These are phyloP conservation scores for Lophotis ruficrista DNA, from an alignment of 2,113 vertebrate genomes.

Conservation along the genomic window DNA sequence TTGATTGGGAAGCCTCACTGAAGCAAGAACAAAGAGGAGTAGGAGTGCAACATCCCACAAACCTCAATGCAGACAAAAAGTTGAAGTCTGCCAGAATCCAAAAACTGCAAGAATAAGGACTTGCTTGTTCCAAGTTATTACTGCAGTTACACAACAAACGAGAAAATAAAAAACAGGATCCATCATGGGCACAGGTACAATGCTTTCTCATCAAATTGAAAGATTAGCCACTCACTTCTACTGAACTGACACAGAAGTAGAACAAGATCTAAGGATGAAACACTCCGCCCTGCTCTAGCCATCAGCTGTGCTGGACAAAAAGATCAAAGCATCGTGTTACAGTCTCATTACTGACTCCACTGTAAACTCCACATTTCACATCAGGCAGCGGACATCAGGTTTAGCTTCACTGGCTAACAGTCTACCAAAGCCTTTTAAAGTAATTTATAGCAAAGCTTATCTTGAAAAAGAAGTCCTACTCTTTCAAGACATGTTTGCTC, in stretches of 20 bases:
- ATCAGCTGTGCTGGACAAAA: not conserved
- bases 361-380: not conserved
- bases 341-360: not conserved
- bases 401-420: not conserved
- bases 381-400: not conserved
- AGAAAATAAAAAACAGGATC: not conserved
- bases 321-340: not conserved
- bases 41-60: not conserved
- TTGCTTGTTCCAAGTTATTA: not conserved
- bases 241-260: not conserved
- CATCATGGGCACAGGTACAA: not conserved
- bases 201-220: not conserved
- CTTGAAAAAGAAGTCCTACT: not conserved
- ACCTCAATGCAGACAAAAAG: not conserved
- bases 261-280: not conserved
- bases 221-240: not conserved
- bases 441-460: not conserved
- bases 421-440: not conserved
- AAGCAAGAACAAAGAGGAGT: not conserved
- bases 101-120: not conserved
- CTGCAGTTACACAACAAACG: not conserved
- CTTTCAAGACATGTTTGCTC: not conserved
- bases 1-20: not conserved
- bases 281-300: not conserved
- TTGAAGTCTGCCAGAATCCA: not conserved